phyloP scores from a whole-genome alignment of 2,888 invertebrate genomes.

The Lagria hirta region DNA sequence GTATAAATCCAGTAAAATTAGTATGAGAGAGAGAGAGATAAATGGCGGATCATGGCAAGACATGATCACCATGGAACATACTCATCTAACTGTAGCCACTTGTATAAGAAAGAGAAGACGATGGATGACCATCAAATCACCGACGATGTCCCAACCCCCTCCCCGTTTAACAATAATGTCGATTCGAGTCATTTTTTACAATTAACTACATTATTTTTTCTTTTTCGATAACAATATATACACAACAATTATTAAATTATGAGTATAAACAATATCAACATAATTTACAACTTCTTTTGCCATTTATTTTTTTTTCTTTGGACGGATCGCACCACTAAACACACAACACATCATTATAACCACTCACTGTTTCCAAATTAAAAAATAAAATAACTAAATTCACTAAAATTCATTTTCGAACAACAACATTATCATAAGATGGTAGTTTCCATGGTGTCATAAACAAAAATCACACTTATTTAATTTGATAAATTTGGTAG shows the following conservation, averaged over 20 bases:
- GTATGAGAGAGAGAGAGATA: too few relatives aligned
- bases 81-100: constrained; percentile 46
- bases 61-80: constrained; percentile 50
- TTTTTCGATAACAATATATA: too few relatives aligned
- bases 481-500: constrained; percentile 3
- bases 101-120: constrained; percentile 18
- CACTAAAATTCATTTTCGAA: constrained; percentile 6
- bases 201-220: too few relatives aligned
- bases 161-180: too few relatives aligned
- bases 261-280: constrained; percentile 6
- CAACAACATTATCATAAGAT: constrained; percentile 6
- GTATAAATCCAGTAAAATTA: too few relatives aligned
- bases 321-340: constrained; percentile 14
- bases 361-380: too few relatives aligned
- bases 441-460: constrained; percentile 23
- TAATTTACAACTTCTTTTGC: constrained; percentile 6
- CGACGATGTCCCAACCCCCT: too few relatives aligned
- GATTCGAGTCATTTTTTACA: too few relatives aligned
- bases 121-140: too few relatives aligned
- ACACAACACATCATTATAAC: constrained; percentile 20
- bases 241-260: too few relatives aligned
- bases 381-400: too few relatives aligned
- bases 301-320: constrained; percentile 1
- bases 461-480: constrained; percentile 9
- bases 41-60: too few relatives aligned